Base-by-base conservation (phyloP, 2,797 vertebrate species). In the Acanthurus lineatus region DNA sequence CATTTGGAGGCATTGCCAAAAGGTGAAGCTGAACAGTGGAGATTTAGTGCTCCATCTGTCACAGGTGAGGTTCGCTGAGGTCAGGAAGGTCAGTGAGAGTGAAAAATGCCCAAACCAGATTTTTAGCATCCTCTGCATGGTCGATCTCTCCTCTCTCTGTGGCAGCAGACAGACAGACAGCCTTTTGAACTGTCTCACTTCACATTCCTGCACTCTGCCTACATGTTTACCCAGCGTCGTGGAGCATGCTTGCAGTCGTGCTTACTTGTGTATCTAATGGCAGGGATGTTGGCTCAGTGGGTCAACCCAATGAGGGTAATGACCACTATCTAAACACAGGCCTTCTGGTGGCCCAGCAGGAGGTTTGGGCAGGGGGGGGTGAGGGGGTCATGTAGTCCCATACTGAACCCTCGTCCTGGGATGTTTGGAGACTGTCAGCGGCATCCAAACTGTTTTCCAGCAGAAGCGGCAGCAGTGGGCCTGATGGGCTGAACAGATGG, bases 281-380 rank as follows among this genome's bases (percentile, higher is more conserved):
- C 71, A 77, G 51, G 82, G 82, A 86, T 92, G 91, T 92, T 90
- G 84, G 87, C 90, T 91, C 86, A 93, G 86, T 89, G 71, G 86
- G 84, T 89, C 89, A 82, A 47, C 71, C 28, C 83, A 49, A 59
- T 68, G 88, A 91, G 84, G 79, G 45, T 82, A 87, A 90, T 86
- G 78, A 73, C 81, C 83, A 71, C 81, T 92, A 81, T 93, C 61
- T 91, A 91, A 95, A 94, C 93, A 95, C 12, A 76, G 87, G 62
- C 93, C 94, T 95, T 95, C 87, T 95, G 94, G 90, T 88, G 87
- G 78, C 89, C 83, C 93, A 62, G 90, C 82, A 80, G 91, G 91
- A 67, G 84, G 72, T 25, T 49, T 77, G 52, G 58, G n/a, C 65
- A 49, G 52, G 20, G 51, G 51, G 10, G 51, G 5, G 9, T 11